These are phyloP conservation scores for Selenia dentaria DNA, from an alignment of 2,888 invertebrate species.

Conservation along the genomic window DNA sequence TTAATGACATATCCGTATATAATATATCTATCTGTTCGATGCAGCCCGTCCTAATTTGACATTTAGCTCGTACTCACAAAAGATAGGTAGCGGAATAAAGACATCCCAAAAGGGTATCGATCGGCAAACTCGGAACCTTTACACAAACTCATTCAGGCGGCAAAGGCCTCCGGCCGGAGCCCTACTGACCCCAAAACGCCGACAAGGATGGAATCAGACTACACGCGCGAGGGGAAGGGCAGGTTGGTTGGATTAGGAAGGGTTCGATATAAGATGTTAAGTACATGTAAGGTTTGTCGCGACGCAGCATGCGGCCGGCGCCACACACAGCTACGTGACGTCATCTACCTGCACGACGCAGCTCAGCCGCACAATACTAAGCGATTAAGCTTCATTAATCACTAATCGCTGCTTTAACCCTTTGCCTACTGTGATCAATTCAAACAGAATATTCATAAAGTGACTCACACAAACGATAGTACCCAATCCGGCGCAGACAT, in stretches of 20 bases:
- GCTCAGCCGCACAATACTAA: neutral
- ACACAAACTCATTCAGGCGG: conserved; percentile 9
- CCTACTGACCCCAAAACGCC: conserved; percentile 2
- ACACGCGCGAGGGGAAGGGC: conserved; percentile 4
- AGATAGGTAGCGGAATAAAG: no score
- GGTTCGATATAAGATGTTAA: neutral
- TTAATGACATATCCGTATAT: no score
- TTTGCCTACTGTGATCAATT: no score
- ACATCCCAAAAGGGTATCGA: no score
- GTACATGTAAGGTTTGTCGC: neutral
- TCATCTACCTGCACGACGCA: conserved; percentile 1
- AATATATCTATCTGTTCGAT: no score
- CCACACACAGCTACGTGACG: conserved; percentile 4
- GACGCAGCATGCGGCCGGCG: neutral
- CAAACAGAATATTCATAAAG: no score
- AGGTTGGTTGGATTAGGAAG: neutral
- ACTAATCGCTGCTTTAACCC: no score
- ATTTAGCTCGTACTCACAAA: no score
- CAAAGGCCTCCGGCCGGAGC: conserved; percentile 8
- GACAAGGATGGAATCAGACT: conserved; percentile 2
- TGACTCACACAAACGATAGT: no score
- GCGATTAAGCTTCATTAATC: no score
- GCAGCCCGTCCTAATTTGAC: no score
- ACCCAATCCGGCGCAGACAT: no score
- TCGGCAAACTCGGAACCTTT: conserved; percentile 7